Evolutionary conservation across 2,797 vertebrate species (phyloP), one percentile per base, ranked within the genome.

Genomic region (Echeneis naucrates): DNA sequence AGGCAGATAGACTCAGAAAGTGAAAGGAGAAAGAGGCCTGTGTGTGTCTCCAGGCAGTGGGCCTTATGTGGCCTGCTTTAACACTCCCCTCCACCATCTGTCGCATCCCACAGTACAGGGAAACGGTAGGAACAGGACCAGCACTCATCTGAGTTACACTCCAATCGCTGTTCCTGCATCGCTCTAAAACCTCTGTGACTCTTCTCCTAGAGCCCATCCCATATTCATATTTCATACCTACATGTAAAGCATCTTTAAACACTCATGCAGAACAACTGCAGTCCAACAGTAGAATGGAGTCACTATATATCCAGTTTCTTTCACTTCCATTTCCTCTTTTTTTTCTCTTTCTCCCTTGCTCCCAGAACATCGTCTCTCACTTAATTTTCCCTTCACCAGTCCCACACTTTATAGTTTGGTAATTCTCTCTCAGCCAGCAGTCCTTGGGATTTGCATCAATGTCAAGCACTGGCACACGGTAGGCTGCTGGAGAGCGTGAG

Each of bases 11-110:
- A 70, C 40, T 38, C 54, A 58, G 42, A 75, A 38, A 74, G 68
- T 73, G 58, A 84, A 83, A 58, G 2, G 48, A 61, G 35, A 53
- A 65, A 69, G 68, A 78, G 73, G 69, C 67, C 68, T 47, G 44
- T 77, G 48, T 77, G 78, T 84, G 77, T 91, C 88, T 93, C 65
- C 65, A 81, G 89, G 87, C 84, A 23, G 74, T 52, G 60, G 75
- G 73, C 84, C 83, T 87, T 84, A 75, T 85, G 90, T 85, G 86
- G 88, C 77, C 84, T 68, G 85, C 77, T 86, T 82, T 67, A 87
- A 83, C 86, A 87, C 85, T 77, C 78, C 80, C 80, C 79, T 73
- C 75, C 82, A 87, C 92, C 92, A 93, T 93, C 92, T 93, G 90
- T 91, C 87, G 85, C 77, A 74, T 80, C 79, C 85, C 75, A 83